Conservation (phyloP, 2,797 vertebrate species). For the Phoeniculus purpureus region DNA sequence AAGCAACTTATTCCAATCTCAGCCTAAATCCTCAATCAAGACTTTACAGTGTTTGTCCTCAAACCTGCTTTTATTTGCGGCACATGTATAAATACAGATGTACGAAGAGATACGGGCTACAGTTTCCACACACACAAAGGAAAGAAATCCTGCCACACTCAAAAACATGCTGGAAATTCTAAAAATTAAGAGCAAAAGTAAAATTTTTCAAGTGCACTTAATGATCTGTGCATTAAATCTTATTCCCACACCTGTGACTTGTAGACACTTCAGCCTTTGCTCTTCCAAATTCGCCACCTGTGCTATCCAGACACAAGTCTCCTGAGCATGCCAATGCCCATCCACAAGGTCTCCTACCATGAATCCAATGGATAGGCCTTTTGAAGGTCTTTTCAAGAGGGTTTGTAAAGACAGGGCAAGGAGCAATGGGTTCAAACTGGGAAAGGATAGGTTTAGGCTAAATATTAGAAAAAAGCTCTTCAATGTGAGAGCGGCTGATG, state of each 20-base stretch:
- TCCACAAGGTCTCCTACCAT: neutral
- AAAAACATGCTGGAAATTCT: neutral
- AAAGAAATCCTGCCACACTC: neutral
- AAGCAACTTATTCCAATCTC: slow-evolving; percentile 18
- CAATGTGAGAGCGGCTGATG: too few species aligned
- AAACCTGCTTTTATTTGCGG: slow-evolving; percentile 43
- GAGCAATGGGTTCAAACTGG: neutral
- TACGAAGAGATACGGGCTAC: neutral
- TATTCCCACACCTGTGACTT: neutral
- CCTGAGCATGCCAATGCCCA: neutral
- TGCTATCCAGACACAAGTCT: neutral
- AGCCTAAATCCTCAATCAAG: slow-evolving; percentile 14
- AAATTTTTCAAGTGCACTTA: neutral
- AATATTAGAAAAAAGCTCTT: too few species aligned
- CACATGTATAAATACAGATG: neutral
- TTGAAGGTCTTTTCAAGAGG: too few species aligned
- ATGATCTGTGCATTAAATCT: neutral
- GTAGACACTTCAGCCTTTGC: neutral
- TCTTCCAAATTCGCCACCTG: neutral
- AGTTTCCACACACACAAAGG: neutral
- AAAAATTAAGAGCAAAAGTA: neutral
- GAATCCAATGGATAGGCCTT: neutral
- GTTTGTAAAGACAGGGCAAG: too few species aligned
- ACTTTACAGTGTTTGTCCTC: slow-evolving; percentile 36
- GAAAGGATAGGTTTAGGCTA: neutral